Conservation (phyloP, 1,140 invertebrate genomes). For the Aphaenogaster floridana region DNA sequence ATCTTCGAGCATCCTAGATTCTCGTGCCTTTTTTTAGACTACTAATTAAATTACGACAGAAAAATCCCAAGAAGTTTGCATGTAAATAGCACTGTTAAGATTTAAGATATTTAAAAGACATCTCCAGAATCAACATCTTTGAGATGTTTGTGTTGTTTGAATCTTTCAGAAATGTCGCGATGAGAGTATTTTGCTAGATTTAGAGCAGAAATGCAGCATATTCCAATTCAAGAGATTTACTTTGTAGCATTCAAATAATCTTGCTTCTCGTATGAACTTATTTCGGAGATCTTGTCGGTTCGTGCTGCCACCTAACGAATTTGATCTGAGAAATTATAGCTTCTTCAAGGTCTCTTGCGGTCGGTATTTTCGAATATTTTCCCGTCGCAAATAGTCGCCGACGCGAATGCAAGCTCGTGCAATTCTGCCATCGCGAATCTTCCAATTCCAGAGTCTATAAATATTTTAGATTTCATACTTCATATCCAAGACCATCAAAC, state of each 20-base stretch:
- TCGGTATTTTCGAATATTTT: conserved; percentile 13
- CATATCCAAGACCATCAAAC: neutral
- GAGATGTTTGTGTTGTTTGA: neutral
- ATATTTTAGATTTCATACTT: neutral
- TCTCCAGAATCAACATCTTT: neutral
- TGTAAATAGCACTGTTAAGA: neutral
- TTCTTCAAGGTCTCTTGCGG: conserved; percentile 14
- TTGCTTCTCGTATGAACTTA: neutral
- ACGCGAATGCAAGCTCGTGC: neutral
- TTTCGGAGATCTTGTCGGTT: conserved; percentile 19
- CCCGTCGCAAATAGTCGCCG: conserved; percentile 31
- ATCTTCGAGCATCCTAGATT: neutral
- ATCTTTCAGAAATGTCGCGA: neutral
- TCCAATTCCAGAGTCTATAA: neutral
- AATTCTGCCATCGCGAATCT: neutral
- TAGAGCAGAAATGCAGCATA: neutral
- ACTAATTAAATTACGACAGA: neutral
- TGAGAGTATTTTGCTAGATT: neutral
- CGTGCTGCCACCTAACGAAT: conserved; percentile 66
- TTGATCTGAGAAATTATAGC: conserved; percentile 54
- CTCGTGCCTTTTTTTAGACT: neutral
- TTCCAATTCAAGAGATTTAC: neutral
- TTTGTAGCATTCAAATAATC: neutral
- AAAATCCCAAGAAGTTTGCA: neutral
- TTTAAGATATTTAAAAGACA: neutral